These are phyloP conservation scores for Oppia nitens DNA, from an alignment of 1,140 invertebrate genomes.

Conservation along the genomic window DNA sequence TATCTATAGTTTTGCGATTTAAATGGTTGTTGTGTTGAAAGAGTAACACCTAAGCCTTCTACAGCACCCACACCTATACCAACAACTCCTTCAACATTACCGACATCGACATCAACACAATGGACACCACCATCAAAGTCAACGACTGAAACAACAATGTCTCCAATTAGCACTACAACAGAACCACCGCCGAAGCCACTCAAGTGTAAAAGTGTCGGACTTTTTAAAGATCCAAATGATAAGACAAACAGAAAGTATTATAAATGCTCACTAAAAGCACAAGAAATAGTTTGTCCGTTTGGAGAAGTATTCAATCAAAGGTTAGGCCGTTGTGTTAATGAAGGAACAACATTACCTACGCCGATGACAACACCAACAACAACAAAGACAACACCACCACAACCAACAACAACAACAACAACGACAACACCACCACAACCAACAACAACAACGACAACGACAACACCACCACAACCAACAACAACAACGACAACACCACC, in stretches of 20 bases:
- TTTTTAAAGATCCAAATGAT: neutral
- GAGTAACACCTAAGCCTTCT: neutral
- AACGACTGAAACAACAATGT: neutral
- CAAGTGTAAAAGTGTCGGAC: neutral
- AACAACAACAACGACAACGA: neutral
- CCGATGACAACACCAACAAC: neutral
- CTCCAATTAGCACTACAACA: neutral
- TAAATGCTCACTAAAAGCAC: neutral
- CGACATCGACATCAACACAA: neutral
- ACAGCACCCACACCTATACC: neutral
- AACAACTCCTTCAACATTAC: neutral
- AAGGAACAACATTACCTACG: neutral
- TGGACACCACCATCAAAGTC: neutral
- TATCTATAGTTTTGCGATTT: neutral
- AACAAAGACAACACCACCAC: neutral
- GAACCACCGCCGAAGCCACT: neutral
- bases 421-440: neutral
- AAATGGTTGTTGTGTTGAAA: neutral
- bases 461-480: neutral
- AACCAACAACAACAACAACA: neutral
- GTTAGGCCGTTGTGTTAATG: neutral
- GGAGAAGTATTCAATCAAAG: neutral
- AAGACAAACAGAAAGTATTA: neutral
- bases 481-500: no score
- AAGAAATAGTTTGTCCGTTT: neutral